A percentile compares a stretch with the other conserved stretches of the same genome.
phyloP scores from a whole-genome alignment of 2,797 vertebrate species.

The Mormyrops boulengeri region DNA sequence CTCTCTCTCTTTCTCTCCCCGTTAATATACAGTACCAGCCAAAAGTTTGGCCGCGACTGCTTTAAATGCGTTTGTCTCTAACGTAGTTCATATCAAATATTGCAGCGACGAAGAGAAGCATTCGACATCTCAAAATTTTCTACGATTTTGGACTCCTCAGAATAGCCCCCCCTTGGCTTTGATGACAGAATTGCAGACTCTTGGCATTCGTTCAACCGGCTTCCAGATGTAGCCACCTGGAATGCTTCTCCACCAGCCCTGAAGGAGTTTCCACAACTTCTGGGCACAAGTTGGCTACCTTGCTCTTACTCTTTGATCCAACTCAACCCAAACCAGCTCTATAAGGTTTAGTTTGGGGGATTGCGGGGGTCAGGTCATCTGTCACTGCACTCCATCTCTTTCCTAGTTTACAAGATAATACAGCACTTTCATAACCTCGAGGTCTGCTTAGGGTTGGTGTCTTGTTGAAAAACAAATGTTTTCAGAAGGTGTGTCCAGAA shows the following conservation, averaged over 20 bases:
- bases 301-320: neutral
- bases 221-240: neutral
- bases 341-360: neutral
- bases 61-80: neutral
- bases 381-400: neutral
- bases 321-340: neutral
- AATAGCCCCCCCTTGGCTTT: neutral
- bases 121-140: neutral
- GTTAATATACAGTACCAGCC: neutral
- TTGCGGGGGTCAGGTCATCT: neutral
- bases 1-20: neutral
- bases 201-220: neutral
- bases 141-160: neutral
- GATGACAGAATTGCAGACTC: neutral
- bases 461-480: neutral
- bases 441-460: neutral
- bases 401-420: neutral
- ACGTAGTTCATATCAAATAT: neutral
- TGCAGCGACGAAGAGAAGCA: neutral
- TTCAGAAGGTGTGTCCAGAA: constrained; percentile 1
- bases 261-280: neutral
- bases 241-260: neutral
- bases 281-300: neutral
- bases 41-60: neutral
- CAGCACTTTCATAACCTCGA: neutral